Evolutionary conservation across 2,113 vertebrate species (phyloP).

Genomic region (Oreocharis arfaki): DNA sequence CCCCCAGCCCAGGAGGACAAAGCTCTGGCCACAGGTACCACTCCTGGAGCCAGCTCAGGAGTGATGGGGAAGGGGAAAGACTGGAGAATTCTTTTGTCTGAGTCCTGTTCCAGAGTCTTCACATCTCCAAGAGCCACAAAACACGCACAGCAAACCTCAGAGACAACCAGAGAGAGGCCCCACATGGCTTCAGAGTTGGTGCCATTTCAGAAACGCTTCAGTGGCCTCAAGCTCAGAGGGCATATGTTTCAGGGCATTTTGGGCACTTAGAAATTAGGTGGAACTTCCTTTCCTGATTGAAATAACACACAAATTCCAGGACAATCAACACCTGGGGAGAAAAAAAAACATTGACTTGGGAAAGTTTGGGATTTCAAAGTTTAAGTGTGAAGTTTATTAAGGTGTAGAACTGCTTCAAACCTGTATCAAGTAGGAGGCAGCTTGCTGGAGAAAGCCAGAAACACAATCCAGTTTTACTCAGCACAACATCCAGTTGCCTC

Average conservation of each 20-base stretch:
- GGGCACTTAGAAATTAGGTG: neutral
- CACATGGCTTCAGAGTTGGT: neutral
- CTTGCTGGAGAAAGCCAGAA: neutral
- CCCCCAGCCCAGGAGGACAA: neutral
- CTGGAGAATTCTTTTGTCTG: neutral
- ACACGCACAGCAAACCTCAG: accelerated
- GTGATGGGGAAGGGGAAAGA: neutral
- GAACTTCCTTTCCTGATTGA: neutral
- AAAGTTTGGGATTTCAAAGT: neutral
- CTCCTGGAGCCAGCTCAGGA: neutral
- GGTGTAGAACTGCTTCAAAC: neutral
- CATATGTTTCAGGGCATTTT: neutral
- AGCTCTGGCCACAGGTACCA: neutral
- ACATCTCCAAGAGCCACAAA: no score
- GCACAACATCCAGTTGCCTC: neutral
- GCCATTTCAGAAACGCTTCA: neutral
- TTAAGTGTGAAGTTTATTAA: neutral
- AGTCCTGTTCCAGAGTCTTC: neutral
- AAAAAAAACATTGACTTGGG: neutral
- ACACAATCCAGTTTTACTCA: neutral
- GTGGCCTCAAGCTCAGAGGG: neutral
- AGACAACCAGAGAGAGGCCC: neutral
- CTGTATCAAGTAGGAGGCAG: neutral
- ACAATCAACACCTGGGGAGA: neutral
- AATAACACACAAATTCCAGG: neutral